Evolutionary conservation across 2,888 invertebrate species (phyloP).

Genomic region (Agonum fuliginosum): DNA sequence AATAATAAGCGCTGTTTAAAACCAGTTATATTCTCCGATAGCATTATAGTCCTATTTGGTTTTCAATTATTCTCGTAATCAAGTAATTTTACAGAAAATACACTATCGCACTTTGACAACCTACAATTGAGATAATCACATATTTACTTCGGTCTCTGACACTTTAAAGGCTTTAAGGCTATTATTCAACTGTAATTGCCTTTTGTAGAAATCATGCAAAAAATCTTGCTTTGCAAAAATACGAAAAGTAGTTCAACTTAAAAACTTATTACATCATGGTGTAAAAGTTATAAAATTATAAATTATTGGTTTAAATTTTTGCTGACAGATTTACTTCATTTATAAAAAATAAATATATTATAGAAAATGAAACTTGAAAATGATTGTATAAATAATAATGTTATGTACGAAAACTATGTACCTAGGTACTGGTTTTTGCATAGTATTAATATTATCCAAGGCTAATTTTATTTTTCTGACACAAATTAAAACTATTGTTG

Average conservation of each 20-base stretch:
- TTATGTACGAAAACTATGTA: too few relatives aligned
- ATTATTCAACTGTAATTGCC: neutral
- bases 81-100: constrained; percentile 14
- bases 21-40: constrained; percentile 6
- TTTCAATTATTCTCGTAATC: constrained; percentile 29
- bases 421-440: too few relatives aligned
- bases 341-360: neutral
- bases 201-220: neutral
- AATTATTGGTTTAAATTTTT: neutral
- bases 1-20: constrained; percentile 1
- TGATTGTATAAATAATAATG: neutral
- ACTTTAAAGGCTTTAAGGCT: constrained; percentile 33
- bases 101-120: constrained; percentile 9
- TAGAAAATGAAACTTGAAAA: neutral
- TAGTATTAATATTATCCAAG: too few relatives aligned
- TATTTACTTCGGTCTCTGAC: constrained; percentile 35
- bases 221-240: neutral
- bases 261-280: neutral
- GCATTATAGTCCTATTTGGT: constrained; percentile 8
- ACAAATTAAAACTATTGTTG: too few relatives aligned
- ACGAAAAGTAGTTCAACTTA: neutral
- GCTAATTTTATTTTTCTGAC: too few relatives aligned
- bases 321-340: neutral
- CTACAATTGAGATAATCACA: constrained; percentile 37
- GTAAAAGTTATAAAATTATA: neutral